Conservation (phyloP, 1,140 invertebrate species). For the Eumeta japonica region DNA sequence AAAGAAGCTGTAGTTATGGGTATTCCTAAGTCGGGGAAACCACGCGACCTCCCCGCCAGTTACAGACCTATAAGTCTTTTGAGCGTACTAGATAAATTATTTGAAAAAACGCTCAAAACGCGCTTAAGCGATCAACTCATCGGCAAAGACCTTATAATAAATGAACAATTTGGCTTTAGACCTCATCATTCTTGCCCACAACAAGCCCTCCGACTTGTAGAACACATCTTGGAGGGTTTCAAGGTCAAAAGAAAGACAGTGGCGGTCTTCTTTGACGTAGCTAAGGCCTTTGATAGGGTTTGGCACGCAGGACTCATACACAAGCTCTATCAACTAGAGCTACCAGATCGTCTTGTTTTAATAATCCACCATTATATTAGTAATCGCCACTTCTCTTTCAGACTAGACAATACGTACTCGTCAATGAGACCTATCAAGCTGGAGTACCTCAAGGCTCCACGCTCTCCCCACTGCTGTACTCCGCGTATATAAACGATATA, state of each 20-base stretch:
- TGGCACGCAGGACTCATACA: conserved; percentile 10
- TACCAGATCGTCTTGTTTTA: too few relatives aligned
- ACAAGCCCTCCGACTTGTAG: background rate
- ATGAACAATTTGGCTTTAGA: conserved; percentile 7
- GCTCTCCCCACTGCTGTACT: too few relatives aligned
- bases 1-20: conserved; percentile 4
- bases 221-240: conserved; percentile 1
- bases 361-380: too few relatives aligned
- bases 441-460: too few relatives aligned
- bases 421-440: too few relatives aligned
- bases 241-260: background rate
- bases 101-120: background rate
- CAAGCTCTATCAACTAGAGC: conserved; percentile 5
- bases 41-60: background rate
- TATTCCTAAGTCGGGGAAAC: background rate
- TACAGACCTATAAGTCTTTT: conserved; percentile 4
- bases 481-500: too few relatives aligned
- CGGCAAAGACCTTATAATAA: background rate
- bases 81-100: conserved; percentile 3
- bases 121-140: too few relatives aligned
- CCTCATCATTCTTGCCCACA: background rate
- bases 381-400: too few relatives aligned
- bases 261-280: conserved; percentile 12
- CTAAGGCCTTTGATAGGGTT: conserved; percentile 12
- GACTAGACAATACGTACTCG: too few relatives aligned